Evolutionary conservation across 1,140 invertebrate genomes (phyloP).

Genomic region (Sipha flava): DNA sequence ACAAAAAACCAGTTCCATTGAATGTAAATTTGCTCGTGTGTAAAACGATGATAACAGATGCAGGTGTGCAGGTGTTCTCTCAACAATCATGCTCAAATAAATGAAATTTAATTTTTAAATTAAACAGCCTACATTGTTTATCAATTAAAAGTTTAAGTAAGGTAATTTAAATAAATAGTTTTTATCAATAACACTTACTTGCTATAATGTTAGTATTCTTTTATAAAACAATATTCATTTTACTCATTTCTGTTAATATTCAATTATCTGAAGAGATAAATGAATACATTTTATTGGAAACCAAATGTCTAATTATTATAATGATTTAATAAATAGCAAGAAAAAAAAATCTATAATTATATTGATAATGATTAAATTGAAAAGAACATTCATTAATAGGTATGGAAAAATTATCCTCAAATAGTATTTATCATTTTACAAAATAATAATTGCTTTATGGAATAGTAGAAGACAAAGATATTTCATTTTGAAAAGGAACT

Average conservation of each 20-base stretch:
- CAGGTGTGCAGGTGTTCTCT: too few species aligned
- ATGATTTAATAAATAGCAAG: not conserved
- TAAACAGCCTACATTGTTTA: too few species aligned
- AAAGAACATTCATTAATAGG: not conserved
- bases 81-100: too few species aligned
- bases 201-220: too few species aligned
- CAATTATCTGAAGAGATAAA: not conserved
- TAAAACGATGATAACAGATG: too few species aligned
- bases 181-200: too few species aligned
- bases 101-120: too few species aligned
- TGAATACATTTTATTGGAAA: not conserved
- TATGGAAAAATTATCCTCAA: not conserved
- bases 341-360: not conserved
- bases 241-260: not conserved
- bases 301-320: not conserved
- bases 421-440: constrained; percentile 1
- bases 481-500: not conserved
- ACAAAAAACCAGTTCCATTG: too few species aligned
- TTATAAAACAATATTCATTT: too few species aligned
- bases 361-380: not conserved
- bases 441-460: not conserved
- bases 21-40: too few species aligned
- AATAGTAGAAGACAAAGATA: not conserved
- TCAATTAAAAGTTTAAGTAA: too few species aligned
- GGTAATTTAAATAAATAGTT: too few species aligned